phyloP scores from a whole-genome alignment of 1,140 invertebrate genomes.

The Bombus picipes region DNA sequence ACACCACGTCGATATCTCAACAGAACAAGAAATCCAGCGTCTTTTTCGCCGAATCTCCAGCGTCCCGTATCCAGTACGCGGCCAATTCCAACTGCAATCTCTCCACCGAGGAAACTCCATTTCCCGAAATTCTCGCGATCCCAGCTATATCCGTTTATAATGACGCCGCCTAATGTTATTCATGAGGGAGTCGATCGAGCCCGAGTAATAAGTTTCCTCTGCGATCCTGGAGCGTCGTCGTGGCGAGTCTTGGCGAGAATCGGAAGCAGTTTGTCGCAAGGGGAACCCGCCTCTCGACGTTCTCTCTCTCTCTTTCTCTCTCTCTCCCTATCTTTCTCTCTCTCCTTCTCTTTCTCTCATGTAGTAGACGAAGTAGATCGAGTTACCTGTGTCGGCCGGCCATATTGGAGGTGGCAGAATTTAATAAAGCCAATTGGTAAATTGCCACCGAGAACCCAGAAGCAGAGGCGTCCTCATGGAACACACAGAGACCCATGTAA shows the following conservation, averaged over 20 bases:
- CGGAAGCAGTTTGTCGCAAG: conserved; percentile 41
- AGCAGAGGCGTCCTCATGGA: neutral
- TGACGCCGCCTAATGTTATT: conserved; percentile 47
- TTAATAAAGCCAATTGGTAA: conserved; percentile 76
- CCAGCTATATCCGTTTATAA: conserved; percentile 27
- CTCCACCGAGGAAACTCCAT: neutral
- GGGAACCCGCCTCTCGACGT: neutral
- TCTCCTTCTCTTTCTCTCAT: neutral
- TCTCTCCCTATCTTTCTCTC: too few species aligned
- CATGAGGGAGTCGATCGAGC: conserved; percentile 51
- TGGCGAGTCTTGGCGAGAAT: conserved; percentile 33
- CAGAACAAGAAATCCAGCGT: neutral
- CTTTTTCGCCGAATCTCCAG: neutral
- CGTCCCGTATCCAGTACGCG: neutral
- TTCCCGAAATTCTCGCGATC: conserved; percentile 25
- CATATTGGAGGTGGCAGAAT: conserved; percentile 71
- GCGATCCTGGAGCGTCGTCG: neutral
- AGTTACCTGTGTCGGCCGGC: conserved; percentile 56
- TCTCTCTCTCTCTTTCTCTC: too few species aligned
- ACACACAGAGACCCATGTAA: neutral
- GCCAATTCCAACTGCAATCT: conserved; percentile 11
- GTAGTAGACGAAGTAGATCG: neutral
- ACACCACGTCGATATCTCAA: neutral
- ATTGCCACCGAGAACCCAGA: conserved; percentile 69
- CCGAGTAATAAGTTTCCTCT: conserved; percentile 54